Conservation (phyloP, 2,113 vertebrate species). For the Suncus etruscus region DNA sequence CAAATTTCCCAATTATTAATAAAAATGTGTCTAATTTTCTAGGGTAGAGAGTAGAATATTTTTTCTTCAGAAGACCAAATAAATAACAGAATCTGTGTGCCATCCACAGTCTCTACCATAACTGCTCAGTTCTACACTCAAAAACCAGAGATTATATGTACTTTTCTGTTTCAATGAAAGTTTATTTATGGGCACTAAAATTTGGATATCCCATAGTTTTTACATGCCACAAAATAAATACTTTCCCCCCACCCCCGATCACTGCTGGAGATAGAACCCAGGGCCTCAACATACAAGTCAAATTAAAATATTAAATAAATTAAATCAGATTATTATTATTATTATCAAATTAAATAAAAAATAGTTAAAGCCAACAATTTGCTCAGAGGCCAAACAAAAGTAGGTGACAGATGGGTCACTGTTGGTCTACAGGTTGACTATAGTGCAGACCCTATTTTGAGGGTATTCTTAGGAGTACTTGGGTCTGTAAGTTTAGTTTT, state of each 20-base stretch:
- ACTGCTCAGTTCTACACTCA: background rate
- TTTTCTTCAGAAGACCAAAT: slow-evolving; percentile 8
- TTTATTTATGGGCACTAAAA: slow-evolving; percentile 42
- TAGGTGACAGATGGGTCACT: background rate
- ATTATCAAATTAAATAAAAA: background rate
- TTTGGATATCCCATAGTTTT: slow-evolving; percentile 13
- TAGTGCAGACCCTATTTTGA: background rate
- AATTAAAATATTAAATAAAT: background rate
- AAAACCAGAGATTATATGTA: background rate
- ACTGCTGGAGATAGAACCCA: too few species aligned
- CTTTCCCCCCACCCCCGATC: too few species aligned
- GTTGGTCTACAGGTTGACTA: background rate
- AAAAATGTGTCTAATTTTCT: background rate
- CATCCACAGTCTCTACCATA: background rate
- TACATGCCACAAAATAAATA: slow-evolving; percentile 20
- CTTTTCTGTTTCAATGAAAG: slow-evolving; percentile 21
- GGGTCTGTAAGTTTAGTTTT: slow-evolving; percentile 40
- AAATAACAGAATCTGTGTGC: slow-evolving; percentile 29
- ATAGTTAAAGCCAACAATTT: slow-evolving; percentile 22
- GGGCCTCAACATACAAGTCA: background rate
- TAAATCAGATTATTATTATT: too few species aligned
- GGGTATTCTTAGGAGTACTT: background rate
- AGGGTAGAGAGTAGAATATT: background rate
- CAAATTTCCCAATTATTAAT: slow-evolving; percentile 5
- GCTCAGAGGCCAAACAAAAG: background rate